Evolutionary conservation across 2,797 vertebrate genomes (phyloP), one percentile per base, ranked within the genome.

Genomic region (Cynopterus sphinx): DNA sequence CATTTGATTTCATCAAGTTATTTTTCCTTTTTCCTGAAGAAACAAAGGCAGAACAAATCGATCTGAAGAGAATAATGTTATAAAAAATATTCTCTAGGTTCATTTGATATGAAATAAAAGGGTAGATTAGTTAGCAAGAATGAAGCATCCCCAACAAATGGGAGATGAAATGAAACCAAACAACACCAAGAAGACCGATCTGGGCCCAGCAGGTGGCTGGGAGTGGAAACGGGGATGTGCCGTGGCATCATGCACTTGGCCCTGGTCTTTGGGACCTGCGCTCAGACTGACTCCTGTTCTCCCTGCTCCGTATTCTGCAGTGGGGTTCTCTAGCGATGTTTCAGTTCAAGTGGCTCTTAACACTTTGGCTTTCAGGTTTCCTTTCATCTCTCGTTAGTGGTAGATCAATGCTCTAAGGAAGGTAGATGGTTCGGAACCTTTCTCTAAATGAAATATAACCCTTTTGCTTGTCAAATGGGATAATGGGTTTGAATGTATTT

Each of bases 61-160:
- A 75, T 82, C 31, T 17, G 6, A 73, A 87, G 39, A 74, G 31
- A 71, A 49, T 82, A 51, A 67, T 36, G 22, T 65, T 65, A 31
- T 49, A 65, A 57, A 70, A 61, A 67, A 46, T 46, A 33, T 57
- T 84, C 24, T 94, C 49, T 67, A 9, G 41, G 17, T 46, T 92
- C 53, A 49, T 71, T 92, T 94, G 74, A 86, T 78, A 83, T 78
- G 49, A 93, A 93, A 59, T 36, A 21, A 41, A 88, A 46, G 74
- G 31, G 24, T 17, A 77, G 36, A 24, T 92, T 51, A 91, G n/a
- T 93, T 82, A 94, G 39, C 39, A 74, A 92, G 78, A 91, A n/a
- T 71, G 82, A 77, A 63, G 33, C 74, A 5, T 4, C 19, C 53
- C 57, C 78, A 96, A 49, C 63, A 88, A 73, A 82, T 59, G 19